phyloP scores from a whole-genome alignment of 2,888 invertebrate genomes.

The Drosophila cognata region DNA sequence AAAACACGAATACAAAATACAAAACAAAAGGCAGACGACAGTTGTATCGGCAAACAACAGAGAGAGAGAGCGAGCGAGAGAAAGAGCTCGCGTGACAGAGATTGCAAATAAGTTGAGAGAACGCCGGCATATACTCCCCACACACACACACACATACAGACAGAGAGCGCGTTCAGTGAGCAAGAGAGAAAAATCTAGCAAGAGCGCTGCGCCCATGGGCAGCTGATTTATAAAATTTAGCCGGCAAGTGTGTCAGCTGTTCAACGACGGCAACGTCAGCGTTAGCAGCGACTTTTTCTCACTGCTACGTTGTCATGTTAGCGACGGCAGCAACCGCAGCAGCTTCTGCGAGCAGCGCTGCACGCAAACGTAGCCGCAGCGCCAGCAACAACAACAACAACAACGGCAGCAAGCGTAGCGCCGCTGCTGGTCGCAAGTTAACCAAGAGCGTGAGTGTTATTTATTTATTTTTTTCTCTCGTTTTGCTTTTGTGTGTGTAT shows the following conservation, averaged over 20 bases:
- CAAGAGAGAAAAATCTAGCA: slow-evolving; percentile 36
- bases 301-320: slow-evolving; percentile 73
- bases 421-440: slow-evolving; percentile 66
- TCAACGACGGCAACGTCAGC: slow-evolving; percentile 44
- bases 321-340: slow-evolving; percentile 67
- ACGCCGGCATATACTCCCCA: slow-evolving; percentile 39
- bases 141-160: slow-evolving; percentile 1
- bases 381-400: slow-evolving; percentile 62
- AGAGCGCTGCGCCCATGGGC: slow-evolving; percentile 55
- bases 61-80: slow-evolving; percentile 12
- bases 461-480: slow-evolving; percentile 31
- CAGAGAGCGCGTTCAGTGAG: slow-evolving; percentile 1
- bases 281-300: slow-evolving; percentile 30
- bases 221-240: slow-evolving; percentile 78
- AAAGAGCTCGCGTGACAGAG: slow-evolving; percentile 38
- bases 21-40: slow-evolving; percentile 52
- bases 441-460: slow-evolving; percentile 76
- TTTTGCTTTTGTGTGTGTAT: slow-evolving; percentile 40
- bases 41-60: slow-evolving; percentile 38
- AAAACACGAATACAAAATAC: slow-evolving; percentile 51
- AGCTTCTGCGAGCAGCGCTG: slow-evolving; percentile 56
- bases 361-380: slow-evolving; percentile 75
- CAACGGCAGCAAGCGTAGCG: slow-evolving; percentile 63
- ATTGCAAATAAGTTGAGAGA: slow-evolving; percentile 25
- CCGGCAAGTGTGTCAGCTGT: slow-evolving; percentile 80